Evolutionary conservation across 2,113 vertebrate species (phyloP), one percentile per base, ranked within the genome.

Genomic region (Ascaphus truei): DNA sequence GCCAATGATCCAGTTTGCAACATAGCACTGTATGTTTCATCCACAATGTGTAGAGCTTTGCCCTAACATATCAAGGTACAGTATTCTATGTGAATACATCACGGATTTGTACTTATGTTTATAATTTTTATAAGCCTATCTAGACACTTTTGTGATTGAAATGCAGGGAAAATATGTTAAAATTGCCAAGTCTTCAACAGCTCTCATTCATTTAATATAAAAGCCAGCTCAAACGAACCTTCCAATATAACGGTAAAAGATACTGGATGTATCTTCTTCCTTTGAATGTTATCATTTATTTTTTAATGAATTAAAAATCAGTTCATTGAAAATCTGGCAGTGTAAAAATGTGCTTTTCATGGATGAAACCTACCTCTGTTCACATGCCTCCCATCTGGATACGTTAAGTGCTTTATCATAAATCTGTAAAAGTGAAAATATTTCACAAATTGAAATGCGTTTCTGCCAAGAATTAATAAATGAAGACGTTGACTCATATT

Each of bases 401-500:
- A 26, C 22, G 18, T 36, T 39, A 41, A 60, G 57, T 60, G 36
- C 22, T 60, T 23, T 45, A 29, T 33, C 22, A 41, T 60, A 60
- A 60, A 60, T 45, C 58, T 61, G 58, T 43, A 37, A 61, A 15
- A 45, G 3, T 45, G 25, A 56, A 11, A 16, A 25, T 12, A 34
- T 2, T 20, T n/a, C 31, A 36, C 55, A 58, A 34, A 58, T 6
- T 39, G 12, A 36, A 20, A 37, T 25, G 7, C 13, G 29, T 10
- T 53, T 25, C 34, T 26, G 57, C 57, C 34, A 60, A 60, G 10
- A 15, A 22, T 26, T 60, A 60, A 41, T 60, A 60, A 60, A 41
- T 39, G 15, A 61, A 61, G 39, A 30, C n/a, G 12, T 30, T 43
- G 39, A 43, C 26, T 47, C 37, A 27, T 20, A 45, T 61, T 61